A percentile compares a stretch with the other conserved stretches of the same genome.
These are phyloP conservation scores for Cryptoprocta ferox DNA, from an alignment of 2,797 vertebrate species.

Conservation along the genomic window DNA sequence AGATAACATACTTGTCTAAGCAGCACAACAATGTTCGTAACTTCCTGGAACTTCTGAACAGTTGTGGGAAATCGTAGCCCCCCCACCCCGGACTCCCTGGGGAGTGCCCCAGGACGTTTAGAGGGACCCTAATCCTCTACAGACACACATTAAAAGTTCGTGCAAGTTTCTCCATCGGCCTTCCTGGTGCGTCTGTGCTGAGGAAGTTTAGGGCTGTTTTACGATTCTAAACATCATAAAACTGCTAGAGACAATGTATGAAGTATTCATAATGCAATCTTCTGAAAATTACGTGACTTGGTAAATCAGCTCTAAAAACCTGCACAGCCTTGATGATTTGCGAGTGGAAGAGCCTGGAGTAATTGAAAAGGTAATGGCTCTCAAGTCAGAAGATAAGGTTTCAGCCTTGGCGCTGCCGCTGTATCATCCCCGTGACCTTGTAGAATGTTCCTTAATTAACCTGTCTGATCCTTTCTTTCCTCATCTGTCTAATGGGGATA, in stretches of 20 bases:
- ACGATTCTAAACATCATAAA: not conserved
- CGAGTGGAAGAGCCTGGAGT: not conserved
- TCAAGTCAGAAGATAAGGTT: not conserved
- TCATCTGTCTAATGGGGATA: conserved; percentile 7
- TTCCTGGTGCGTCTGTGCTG: not conserved
- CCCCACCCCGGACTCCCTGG: not conserved
- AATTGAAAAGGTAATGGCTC: conserved; percentile 5
- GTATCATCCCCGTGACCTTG: not conserved
- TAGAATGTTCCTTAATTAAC: not conserved
- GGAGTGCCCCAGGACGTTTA: not conserved
- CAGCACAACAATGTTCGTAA: not conserved
- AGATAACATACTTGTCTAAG: not conserved
- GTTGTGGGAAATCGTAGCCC: not conserved
- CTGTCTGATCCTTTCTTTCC: not conserved
- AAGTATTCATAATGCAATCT: not conserved
- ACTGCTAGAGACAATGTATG: not conserved
- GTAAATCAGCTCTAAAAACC: not conserved
- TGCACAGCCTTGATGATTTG: not conserved
- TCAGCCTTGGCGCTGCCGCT: not conserved
- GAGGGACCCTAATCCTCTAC: not conserved
- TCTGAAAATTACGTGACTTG: not conserved
- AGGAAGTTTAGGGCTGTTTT: not conserved
- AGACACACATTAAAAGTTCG: not conserved
- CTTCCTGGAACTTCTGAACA: not conserved
- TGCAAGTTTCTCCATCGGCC: not conserved